Base-by-base conservation (phyloP, 2,888 invertebrate genomes). In the Athrips mouffetella region DNA sequence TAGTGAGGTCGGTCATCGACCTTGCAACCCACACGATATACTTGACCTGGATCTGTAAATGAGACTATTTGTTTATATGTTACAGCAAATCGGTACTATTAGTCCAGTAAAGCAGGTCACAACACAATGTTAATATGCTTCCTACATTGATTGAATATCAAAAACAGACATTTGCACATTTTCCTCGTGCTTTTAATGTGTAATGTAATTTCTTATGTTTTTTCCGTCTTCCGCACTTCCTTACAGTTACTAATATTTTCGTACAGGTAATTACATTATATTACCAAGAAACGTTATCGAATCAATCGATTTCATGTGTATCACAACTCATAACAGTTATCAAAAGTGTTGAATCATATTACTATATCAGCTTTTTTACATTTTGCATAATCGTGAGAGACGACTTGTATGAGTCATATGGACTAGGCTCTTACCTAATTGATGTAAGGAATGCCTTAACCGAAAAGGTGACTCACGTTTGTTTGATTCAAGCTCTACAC, bases 401-500 rank as follows among this genome's bases (percentile, higher is more conserved):
- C 18, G 29, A 47, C 61, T 20, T 10, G 21, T 11, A 21, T 37
- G 59, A 60, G 25, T 65, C 62, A 64, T n/a, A n/a, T 52, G 51
- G 50, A 50, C 44, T 37, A 37, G 51, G 46, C 56, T 59, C 61
- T 71, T 75, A 76, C 70, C 59, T 60, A 74, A 78, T 73, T 70
- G 67, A 76, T 73, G 70, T 75, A 78, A 78, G 63, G 62, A 65
- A 67, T 63, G 62, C 37, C 23, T 21, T 37, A n/a, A 37, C 20
- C 33, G 33, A 37, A 37, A n/a, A 47, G 29, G 37, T 67, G 70
- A 70, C 49, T 70, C 37, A 37, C 21, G 3, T 21, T 37, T 37
- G 37, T 37, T 37, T 37, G 35, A 20, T 33, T 16, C 20, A 37
- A 16, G 37, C 11, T 21, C 4, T 10, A 20, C n/a, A 20, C n/a